Conservation (phyloP, 2,888 invertebrate genomes). For the Diachrysia chrysitis region DNA sequence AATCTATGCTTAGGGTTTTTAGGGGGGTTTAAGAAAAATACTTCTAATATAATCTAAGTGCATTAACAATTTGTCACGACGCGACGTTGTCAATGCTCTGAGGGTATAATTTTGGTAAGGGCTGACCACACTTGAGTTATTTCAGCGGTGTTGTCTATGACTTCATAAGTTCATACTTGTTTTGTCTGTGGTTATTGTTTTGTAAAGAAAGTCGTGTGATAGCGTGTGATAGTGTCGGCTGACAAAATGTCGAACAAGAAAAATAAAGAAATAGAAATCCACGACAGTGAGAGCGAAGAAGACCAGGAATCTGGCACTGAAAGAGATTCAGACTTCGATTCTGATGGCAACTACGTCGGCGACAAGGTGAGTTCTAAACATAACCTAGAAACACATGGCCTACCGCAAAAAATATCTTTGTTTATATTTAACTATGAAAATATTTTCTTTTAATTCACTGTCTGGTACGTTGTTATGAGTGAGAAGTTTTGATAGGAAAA, state of each 20-base stretch:
- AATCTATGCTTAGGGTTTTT: too few species aligned
- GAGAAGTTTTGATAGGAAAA: neutral
- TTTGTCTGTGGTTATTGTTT: constrained; percentile 44
- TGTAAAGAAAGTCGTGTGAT: constrained; percentile 38
- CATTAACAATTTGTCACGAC: too few species aligned
- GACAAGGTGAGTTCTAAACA: constrained; percentile 83
- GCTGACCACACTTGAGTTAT: too few species aligned
- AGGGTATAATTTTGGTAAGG: too few species aligned
- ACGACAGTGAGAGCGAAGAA: constrained; percentile 84
- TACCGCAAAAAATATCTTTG: constrained; percentile 40
- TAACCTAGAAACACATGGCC: constrained; percentile 84
- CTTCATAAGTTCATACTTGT: too few species aligned
- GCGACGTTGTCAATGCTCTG: too few species aligned
- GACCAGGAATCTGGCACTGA: constrained; percentile 80
- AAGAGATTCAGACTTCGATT: constrained; percentile 84
- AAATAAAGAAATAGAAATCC: constrained; percentile 78
- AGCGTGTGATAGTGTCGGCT: constrained; percentile 26
- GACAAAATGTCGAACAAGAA: constrained; percentile 83
- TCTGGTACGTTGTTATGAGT: neutral
- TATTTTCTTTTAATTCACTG: neutral
- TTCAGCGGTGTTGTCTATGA: neutral
- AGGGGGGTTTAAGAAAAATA: too few species aligned
- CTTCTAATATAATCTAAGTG: too few species aligned
- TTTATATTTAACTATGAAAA: constrained; percentile 23
- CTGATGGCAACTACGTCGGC: constrained; percentile 87